Base-by-base conservation (phyloP, 2,888 invertebrate species). In the Drosophila putrida region DNA sequence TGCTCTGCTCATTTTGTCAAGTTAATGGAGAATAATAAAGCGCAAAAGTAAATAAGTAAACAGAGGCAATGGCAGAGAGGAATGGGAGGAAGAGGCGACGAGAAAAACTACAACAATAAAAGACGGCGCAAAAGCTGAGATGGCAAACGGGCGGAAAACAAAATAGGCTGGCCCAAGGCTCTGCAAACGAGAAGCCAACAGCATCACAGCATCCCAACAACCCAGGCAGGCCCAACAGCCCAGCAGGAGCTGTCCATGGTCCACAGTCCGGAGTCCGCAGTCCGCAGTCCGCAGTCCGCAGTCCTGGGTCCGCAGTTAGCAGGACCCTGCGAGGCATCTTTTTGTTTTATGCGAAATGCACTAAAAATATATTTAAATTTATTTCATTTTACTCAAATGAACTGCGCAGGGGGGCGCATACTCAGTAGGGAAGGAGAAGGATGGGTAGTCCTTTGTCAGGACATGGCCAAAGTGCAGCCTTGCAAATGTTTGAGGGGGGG, bases 261-360 rank as follows among this genome's bases (percentile, higher is more conserved):
- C 31, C 41, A 8, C 31, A 31, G 28, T 28, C 1, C 28, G 28
- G 5, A 28, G 28, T 28, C 8, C 6, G 51, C 39, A 25, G 46
- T 50, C 27, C 20, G 53, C 51, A 50, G 35, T n/a, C 13, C 8
- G 27, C 31, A 38, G 31, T 20, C 15, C 55, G 47, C 31, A 60
- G 46, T n/a, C n/a, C n/a, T n/a, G n/a, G n/a, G 35, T n/a, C 13
- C 8, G 27, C 31, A 38, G 31, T 20, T 25, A 59, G 47, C 31
- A 60, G 46, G 38, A 46, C 33, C 36, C 87, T 74, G 86, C 77
- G 63, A 88, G 86, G 86, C 86, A 85, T 86, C 88, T 82, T 79
- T 89, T 89, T 85, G 89, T 89, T 85, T 85, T 85, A 89, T 85
- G 85, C 78, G 82, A 88, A 89, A 89, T 89, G 89, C 83, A 87